A percentile compares a stretch with the other conserved stretches of the same genome.
Evolutionary conservation across 2,113 vertebrate species (phyloP).

Genomic region (Noctilio leporinus): DNA sequence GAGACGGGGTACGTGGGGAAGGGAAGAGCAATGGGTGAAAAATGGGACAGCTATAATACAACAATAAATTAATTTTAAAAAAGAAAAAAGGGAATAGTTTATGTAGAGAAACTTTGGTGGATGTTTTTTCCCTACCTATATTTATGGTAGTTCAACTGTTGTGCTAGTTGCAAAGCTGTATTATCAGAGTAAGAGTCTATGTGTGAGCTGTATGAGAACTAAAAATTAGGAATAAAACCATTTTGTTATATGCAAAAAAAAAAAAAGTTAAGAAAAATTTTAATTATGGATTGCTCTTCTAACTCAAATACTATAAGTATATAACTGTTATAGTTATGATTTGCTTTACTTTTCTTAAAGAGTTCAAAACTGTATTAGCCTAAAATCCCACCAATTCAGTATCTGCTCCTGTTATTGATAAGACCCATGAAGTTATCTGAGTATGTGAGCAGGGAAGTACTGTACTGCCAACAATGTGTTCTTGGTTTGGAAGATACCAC

Average conservation of each 20-base stretch:
- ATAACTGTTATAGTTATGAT: neutral
- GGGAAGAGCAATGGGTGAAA: too few relatives aligned
- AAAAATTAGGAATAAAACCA: constrained; percentile 77
- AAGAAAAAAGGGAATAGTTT: too few relatives aligned
- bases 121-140: constrained; percentile 75
- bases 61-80: too few relatives aligned
- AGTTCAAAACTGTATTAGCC: neutral
- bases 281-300: neutral
- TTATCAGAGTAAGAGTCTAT: constrained; percentile 72
- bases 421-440: neutral
- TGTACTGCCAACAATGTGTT: neutral
- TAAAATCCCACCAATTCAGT: neutral
- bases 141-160: constrained; percentile 76
- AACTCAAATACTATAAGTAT: neutral
- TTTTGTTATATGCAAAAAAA: constrained; percentile 81
- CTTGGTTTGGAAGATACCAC: neutral
- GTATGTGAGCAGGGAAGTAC: neutral
- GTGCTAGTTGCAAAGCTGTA: constrained; percentile 64
- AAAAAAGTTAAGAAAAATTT: too few relatives aligned
- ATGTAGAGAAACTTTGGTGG: constrained; percentile 77
- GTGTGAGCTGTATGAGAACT: constrained; percentile 78
- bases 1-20: too few relatives aligned
- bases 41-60: too few relatives aligned
- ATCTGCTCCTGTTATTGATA: neutral
- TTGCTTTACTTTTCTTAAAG: neutral